phyloP scores from a whole-genome alignment of 2,888 invertebrate species.

The Penaeus monodon region DNA sequence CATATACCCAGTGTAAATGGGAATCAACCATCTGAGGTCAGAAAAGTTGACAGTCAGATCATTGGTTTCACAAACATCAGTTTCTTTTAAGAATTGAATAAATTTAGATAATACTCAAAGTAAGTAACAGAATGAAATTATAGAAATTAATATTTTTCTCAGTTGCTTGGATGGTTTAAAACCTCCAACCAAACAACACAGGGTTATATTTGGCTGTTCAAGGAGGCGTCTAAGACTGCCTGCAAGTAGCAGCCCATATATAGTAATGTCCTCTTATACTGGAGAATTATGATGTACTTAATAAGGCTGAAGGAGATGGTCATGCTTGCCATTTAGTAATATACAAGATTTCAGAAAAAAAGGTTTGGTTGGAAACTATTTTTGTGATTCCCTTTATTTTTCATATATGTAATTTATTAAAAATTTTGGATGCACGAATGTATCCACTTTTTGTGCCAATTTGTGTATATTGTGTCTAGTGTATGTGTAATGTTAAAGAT shows the following conservation, averaged over 20 bases:
- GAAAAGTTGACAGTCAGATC: too few species aligned
- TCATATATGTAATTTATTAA: constrained; percentile 52
- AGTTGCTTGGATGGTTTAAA: constrained; percentile 46
- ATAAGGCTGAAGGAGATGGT: constrained; percentile 58
- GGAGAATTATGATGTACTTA: constrained; percentile 52
- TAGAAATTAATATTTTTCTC: constrained; percentile 30
- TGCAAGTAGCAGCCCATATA: constrained; percentile 25
- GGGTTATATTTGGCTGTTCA: constrained; percentile 55
- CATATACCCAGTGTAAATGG: too few species aligned
- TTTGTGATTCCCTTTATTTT: constrained; percentile 62
- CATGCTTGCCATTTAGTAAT: constrained; percentile 59
- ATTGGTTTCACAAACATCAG: too few species aligned
- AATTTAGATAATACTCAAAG: too few species aligned
- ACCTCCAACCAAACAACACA: constrained; percentile 43
- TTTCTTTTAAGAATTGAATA: too few species aligned
- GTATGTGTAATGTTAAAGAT: constrained; percentile 60
- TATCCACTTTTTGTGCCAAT: constrained; percentile 59
- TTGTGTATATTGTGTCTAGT: constrained; percentile 62
- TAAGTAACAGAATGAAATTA: constrained; percentile 4
- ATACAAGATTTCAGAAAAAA: constrained; percentile 49
- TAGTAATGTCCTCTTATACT: constrained; percentile 22
- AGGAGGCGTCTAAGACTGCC: constrained; percentile 56
- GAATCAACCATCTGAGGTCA: too few species aligned
- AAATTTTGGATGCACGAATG: constrained; percentile 41
- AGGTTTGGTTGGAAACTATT: constrained; percentile 58